Conservation (phyloP, 2,797 vertebrate genomes). For the Peromyscus eremicus region DNA sequence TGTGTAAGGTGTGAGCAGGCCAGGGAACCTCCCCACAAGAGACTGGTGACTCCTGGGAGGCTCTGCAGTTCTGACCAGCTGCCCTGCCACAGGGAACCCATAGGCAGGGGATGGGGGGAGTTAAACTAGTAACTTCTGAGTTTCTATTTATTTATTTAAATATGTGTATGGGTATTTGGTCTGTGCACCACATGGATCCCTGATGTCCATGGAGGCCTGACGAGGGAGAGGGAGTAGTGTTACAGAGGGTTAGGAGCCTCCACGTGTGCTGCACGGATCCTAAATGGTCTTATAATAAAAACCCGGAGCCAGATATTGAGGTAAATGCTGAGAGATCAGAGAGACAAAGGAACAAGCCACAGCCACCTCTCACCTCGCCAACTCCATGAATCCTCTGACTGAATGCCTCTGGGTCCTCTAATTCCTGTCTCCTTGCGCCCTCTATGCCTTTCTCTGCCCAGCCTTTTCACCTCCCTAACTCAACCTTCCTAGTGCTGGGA, state of each 20-base stretch:
- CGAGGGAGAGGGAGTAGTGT: neutral
- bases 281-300: too few relatives aligned
- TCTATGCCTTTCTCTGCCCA: too few relatives aligned
- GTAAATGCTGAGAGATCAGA: too few relatives aligned
- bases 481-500: too few relatives aligned
- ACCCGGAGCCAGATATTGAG: too few relatives aligned
- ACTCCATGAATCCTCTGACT: too few relatives aligned
- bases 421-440: too few relatives aligned
- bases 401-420: too few relatives aligned
- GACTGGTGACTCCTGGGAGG: too few relatives aligned
- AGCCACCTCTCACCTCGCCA: too few relatives aligned
- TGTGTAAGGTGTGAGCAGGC: neutral
- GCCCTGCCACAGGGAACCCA: neutral
- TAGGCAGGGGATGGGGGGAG: neutral
- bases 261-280: neutral
- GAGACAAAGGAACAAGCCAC: too few relatives aligned
- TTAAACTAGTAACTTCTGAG: conserved; percentile 17
- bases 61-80: neutral
- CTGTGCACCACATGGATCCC: neutral
- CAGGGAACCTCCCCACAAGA: neutral
- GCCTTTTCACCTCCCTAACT: too few relatives aligned
- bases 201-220: neutral
- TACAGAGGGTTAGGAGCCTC: neutral
- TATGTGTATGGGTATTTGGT: neutral
- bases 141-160: neutral